phyloP scores from a whole-genome alignment of 2,888 invertebrate species.

The Drosophila aldrichi region DNA sequence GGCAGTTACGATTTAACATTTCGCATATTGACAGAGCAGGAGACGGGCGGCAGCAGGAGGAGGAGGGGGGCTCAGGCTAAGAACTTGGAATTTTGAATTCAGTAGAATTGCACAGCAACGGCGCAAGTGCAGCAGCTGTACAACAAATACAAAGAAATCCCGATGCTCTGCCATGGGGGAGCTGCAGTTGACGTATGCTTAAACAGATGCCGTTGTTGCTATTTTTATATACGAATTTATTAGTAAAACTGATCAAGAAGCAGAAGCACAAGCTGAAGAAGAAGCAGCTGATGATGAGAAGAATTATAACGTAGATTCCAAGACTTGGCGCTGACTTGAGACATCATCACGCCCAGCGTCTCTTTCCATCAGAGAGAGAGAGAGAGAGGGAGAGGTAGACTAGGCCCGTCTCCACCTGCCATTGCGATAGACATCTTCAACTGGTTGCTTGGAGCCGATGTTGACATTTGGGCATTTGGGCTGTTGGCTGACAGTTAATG shows the following conservation, averaged over 20 bases:
- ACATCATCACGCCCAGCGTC: conserved; percentile 13
- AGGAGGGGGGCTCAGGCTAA: not conserved
- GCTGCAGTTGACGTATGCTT: conserved; percentile 4
- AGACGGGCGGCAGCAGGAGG: too few relatives aligned
- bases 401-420: not conserved
- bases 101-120: conserved; percentile 45
- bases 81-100: conserved; percentile 58
- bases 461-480: conserved; percentile 57
- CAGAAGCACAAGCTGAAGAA: not conserved
- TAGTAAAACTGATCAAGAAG: conserved; percentile 39
- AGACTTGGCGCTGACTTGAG: conserved; percentile 29
- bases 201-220: conserved; percentile 46
- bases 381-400: too few relatives aligned
- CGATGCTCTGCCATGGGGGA: conserved; percentile 8
- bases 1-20: conserved; percentile 52
- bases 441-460: conserved; percentile 42
- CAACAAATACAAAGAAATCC: conserved; percentile 21
- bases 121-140: conserved; percentile 48
- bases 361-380: not conserved
- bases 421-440: conserved; percentile 11
- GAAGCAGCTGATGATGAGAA: not conserved
- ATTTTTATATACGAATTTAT: conserved; percentile 64
- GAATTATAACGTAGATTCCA: conserved; percentile 70
- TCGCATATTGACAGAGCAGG: conserved; percentile 48
- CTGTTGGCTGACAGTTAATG: conserved; percentile 61